Percentiles rank a stretch among this genome's conserved stretches.
Conservation (phyloP, 2,113 vertebrate genomes). For the Nothobranchius kuhntae region DNA sequence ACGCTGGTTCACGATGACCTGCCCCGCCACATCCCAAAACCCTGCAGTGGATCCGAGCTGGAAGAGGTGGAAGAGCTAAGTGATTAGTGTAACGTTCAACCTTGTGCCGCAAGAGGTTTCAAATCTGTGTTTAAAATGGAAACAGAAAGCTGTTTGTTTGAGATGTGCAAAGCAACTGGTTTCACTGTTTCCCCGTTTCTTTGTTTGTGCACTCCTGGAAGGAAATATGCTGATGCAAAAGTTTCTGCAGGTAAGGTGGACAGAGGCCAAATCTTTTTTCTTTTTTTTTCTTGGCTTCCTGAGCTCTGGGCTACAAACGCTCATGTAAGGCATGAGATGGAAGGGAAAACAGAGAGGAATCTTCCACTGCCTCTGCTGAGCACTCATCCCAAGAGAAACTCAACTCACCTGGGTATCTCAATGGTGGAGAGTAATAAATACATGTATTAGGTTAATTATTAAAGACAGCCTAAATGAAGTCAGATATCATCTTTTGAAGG, state of each 20-base stretch:
- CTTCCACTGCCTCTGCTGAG: conserved; percentile 50
- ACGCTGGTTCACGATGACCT: too few species aligned
- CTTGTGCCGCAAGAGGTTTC: neutral
- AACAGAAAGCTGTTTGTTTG: conserved; percentile 42
- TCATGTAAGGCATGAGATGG: conserved; percentile 50
- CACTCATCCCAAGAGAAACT: conserved; percentile 57
- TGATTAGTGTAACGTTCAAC: too few species aligned
- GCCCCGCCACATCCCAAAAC: too few species aligned
- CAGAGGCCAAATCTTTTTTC: conserved; percentile 61
- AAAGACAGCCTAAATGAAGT: conserved; percentile 75
- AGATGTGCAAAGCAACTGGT: conserved; percentile 42
- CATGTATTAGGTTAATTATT: conserved; percentile 75
- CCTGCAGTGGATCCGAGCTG: too few species aligned
- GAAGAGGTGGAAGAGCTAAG: too few species aligned
- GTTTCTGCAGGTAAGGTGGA: conserved; percentile 73
- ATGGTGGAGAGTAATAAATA: conserved; percentile 70
- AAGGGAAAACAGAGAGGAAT: conserved; percentile 45
- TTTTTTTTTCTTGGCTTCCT: conserved; percentile 54
- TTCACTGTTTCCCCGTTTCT: conserved; percentile 10
- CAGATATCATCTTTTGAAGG: conserved; percentile 63
- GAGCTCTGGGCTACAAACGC: conserved; percentile 69
- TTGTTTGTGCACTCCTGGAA: conserved; percentile 46
- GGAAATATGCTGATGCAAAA: conserved; percentile 67
- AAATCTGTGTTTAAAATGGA: conserved; percentile 26
- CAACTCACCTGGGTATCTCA: conserved; percentile 73